Conservation (phyloP, 2,113 vertebrate species). For the Archilochus colubris region DNA sequence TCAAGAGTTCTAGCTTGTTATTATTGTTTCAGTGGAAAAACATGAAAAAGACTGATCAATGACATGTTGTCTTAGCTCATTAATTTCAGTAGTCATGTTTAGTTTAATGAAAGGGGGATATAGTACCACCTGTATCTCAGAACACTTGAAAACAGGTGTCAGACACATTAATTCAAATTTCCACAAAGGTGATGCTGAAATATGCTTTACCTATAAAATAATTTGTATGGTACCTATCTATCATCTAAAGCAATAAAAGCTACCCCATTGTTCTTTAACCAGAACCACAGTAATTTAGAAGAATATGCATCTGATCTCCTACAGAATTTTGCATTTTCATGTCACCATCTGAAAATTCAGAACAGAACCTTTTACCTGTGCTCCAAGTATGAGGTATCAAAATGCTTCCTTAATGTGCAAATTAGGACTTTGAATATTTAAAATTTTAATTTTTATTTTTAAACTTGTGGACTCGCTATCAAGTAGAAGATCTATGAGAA, state of each 20-base stretch:
- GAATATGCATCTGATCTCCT: background rate
- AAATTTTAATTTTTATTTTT: background rate
- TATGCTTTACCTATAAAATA: background rate
- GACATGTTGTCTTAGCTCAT: background rate
- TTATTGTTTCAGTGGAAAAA: background rate
- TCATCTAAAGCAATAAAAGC: background rate
- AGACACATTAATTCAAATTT: accelerated
- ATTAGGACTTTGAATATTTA: background rate
- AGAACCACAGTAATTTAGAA: background rate
- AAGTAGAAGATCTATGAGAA: background rate
- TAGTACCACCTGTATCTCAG: background rate
- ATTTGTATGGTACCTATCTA: background rate
- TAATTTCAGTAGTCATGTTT: background rate
- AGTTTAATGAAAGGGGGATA: background rate
- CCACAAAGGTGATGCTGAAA: accelerated
- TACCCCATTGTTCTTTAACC: background rate
- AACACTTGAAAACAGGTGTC: background rate
- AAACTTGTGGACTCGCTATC: background rate
- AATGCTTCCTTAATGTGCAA: background rate
- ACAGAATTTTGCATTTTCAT: background rate
- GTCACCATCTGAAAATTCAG: background rate
- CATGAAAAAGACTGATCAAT: accelerated
- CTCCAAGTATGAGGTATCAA: background rate
- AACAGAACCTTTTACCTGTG: background rate
- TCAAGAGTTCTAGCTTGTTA: background rate